Percentiles rank a stretch among this genome's conserved stretches.
Evolutionary conservation across 2,113 vertebrate species (phyloP).

Genomic region (Oreotrochilus melanogaster): DNA sequence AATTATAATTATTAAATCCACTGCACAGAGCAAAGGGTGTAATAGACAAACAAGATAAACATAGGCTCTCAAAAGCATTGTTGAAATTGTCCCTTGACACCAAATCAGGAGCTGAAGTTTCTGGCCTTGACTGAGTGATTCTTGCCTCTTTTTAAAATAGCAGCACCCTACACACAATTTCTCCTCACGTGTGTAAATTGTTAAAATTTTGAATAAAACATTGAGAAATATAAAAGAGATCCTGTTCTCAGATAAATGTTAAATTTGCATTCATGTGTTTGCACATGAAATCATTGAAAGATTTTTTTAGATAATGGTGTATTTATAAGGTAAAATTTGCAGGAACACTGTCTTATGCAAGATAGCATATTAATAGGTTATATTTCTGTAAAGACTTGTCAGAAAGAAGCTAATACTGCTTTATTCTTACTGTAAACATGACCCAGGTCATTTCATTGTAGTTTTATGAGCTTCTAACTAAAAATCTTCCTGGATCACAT

Average conservation of each 20-base stretch:
- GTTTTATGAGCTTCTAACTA: neutral
- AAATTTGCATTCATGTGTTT: neutral
- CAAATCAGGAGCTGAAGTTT: neutral
- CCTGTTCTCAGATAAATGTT: neutral
- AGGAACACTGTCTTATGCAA: neutral
- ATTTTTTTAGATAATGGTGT: neutral
- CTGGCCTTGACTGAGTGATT: neutral
- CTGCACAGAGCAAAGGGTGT: neutral
- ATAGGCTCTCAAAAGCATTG: neutral
- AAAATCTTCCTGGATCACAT: neutral
- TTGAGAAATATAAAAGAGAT: neutral
- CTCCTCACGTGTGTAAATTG: neutral
- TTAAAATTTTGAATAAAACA: neutral
- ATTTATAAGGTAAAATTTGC: neutral
- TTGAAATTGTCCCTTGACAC: neutral
- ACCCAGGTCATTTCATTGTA: neutral
- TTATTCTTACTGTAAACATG: neutral
- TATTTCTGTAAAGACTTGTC: neutral
- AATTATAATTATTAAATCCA: constrained; percentile 28
- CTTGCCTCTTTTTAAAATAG: neutral
- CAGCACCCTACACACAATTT: neutral
- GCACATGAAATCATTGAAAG: neutral
- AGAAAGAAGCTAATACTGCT: neutral
- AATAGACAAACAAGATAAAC: neutral
- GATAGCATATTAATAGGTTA: neutral